Evolutionary conservation across 2,888 invertebrate genomes (phyloP), one percentile per base, ranked within the genome.

Genomic region (Gasteruption jaculator): DNA sequence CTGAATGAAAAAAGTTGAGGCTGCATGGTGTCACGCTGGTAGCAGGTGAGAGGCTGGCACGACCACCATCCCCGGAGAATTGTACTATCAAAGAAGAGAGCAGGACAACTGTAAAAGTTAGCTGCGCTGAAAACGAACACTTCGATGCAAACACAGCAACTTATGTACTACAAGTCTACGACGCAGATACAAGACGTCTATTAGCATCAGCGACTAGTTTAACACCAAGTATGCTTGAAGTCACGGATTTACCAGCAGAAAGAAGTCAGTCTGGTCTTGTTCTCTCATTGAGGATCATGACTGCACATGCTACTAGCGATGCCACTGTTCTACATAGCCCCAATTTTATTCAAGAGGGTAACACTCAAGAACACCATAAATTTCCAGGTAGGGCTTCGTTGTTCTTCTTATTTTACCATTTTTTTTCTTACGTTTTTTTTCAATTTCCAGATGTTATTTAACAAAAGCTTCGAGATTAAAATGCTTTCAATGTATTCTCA

Each of bases 151-250:
- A 60, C 54, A 63, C 60, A 25, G 65, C 71, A 48, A 73, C 71
- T 48, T 76, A 74, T 59, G 63, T 77, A 35, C 71, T 77, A 50
- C 77, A 77, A 62, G 76, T 74, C 42, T 77, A 72, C 65, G 75
- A 76, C 52, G 75, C 76, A 22, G 71, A 71, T 48, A 74, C 73
- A 36, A 69, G 75, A 15, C 65, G 71, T 33, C 65, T 77, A 37
- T 58, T 76, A 48, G 76, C 73, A 40, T 76, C 76, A 31, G 68
- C 75, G 14, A 76, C 74, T 19, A 76, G 76, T 26, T 64, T 69
- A 51, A 70, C 68, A 38, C 71, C 76, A 19, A 71, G 72, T 45
- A 68, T 71, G 51, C 71, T 76, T 49, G 71, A 72, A 50, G 70
- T 76, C 40, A 71, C 68, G 43, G 60, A 73, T 50, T 65, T 76